Percentiles rank a stretch among this genome's conserved stretches.
phyloP scores from a whole-genome alignment of 2,888 invertebrate species.

The Spisula solida region DNA sequence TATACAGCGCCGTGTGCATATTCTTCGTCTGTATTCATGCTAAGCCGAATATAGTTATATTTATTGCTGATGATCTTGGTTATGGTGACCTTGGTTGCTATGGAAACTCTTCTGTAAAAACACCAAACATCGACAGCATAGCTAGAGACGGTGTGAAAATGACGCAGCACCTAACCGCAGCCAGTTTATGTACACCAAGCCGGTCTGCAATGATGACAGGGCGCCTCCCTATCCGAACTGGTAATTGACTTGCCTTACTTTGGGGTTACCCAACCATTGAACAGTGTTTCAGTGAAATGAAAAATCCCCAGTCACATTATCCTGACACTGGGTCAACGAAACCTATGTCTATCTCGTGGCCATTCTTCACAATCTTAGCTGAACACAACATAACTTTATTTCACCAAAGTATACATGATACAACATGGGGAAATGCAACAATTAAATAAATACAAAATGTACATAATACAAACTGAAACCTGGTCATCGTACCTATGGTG shows the following conservation, averaged over 20 bases:
- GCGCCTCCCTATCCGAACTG: conserved; percentile 77
- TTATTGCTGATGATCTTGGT: conserved; percentile 89
- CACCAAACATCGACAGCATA: conserved; percentile 88
- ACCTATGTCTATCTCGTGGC: no score
- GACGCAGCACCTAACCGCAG: conserved; percentile 88
- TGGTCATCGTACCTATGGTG: no score
- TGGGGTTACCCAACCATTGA: no score
- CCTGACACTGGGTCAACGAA: no score
- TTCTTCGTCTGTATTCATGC: conserved; percentile 12
- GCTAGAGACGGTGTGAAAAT: conserved; percentile 88
- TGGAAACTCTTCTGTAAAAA: conserved; percentile 88
- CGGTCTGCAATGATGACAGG: conserved; percentile 89
- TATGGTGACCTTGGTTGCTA: conserved; percentile 88
- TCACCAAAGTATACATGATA: no score
- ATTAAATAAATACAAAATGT: no score
- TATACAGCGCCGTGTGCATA: background rate
- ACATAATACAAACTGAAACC: no score
- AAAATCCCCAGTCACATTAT: no score
- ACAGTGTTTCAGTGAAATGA: no score
- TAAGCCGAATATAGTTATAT: conserved; percentile 88
- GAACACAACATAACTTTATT: no score
- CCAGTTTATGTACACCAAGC: conserved; percentile 88
- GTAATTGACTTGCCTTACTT: conserved; percentile 63
- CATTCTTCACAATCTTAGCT: no score
- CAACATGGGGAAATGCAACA: no score